These are phyloP conservation scores for Epicauta chinensis DNA, from an alignment of 1,140 invertebrate species.

Conservation along the genomic window DNA sequence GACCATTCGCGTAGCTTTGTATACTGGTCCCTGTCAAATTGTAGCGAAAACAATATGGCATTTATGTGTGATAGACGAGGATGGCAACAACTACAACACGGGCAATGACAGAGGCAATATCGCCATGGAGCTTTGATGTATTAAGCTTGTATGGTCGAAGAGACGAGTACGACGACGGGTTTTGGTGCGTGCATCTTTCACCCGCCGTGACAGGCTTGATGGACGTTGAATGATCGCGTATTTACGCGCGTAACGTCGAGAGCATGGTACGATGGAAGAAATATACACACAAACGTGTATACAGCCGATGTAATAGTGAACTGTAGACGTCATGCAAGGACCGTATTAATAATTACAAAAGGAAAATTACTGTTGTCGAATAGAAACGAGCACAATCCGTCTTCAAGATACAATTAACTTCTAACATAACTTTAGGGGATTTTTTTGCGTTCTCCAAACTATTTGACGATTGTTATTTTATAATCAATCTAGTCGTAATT, in stretches of 20 bases:
- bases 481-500: too few species aligned
- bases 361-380: conserved; percentile 7
- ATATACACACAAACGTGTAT: conserved; percentile 1
- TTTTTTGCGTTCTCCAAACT: too few species aligned
- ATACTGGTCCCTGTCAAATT: conserved; percentile 25
- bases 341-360: conserved; percentile 13
- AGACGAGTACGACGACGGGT: too few species aligned
- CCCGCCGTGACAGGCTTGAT: conserved; percentile 29
- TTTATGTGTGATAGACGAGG: neutral
- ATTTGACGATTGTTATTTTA: too few species aligned
- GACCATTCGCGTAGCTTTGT: too few species aligned
- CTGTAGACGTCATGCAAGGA: conserved; percentile 9
- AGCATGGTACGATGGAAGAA: conserved; percentile 17
- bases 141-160: conserved; percentile 23
- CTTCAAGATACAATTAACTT: too few species aligned
- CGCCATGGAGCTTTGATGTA: conserved; percentile 24
- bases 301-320: too few species aligned
- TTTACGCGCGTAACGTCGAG: conserved; percentile 29
- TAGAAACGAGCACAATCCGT: too few species aligned
- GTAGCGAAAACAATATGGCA: conserved; percentile 29
- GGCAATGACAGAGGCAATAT: conserved; percentile 23
- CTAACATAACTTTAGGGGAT: too few species aligned
- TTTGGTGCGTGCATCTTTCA: conserved; percentile 28
- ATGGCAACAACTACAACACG: too few species aligned
- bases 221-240: conserved; percentile 34